Base-by-base conservation (phyloP, 2,888 invertebrate species). In the Hecatera dysodea region DNA sequence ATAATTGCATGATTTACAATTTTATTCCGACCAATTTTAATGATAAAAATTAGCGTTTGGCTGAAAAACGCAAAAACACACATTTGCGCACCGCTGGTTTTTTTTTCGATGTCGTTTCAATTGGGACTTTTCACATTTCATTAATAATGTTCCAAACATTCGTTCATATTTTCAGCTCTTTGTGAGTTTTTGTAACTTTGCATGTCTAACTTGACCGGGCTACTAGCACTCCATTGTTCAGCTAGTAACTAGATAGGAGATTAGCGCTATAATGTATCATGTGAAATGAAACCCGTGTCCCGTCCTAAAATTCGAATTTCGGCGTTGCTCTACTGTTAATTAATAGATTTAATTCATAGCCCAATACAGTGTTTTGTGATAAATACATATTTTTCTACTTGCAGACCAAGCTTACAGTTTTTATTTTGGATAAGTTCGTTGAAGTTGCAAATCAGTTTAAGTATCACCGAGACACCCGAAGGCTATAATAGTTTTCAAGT, bases 381-480 rank as follows among this genome's bases (percentile, higher is more conserved):
- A 39, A 19, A 17, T 29, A 24, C 4, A 27, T 39, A 22, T 1
- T 36, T 27, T 27, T 39, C 11, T 11, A 4, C 12, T 55, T 19
- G 39, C 17, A 22, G 22, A 57, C 0, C 1, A 8, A 46, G 4
- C 22, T 72, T 12, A 44, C n/a, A 2, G 4, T 55, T 53, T n/a
- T 29, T 55, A 29, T 66, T 73, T 36, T 53, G 56, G 17, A 56
- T 42, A 48, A 67, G 66, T 69, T 82, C n/a, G 17, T 60, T 36
- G 55, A 36, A 67, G 59, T 72, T 78, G 59, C 61, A 79, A 80
- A 73, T 73, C 66, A 80, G 70, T 80, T 72, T 48, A 55, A 75
- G 57, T 69, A 60, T 33, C 44, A 63, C 29, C 39, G 53, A 67
- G 57, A 56, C 9, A 57, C 15, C 70, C 61, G 46, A 53, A 53